Evolutionary conservation across 1,140 invertebrate species (phyloP), one percentile per base, ranked within the genome.

Genomic region (Hestina assimilis): DNA sequence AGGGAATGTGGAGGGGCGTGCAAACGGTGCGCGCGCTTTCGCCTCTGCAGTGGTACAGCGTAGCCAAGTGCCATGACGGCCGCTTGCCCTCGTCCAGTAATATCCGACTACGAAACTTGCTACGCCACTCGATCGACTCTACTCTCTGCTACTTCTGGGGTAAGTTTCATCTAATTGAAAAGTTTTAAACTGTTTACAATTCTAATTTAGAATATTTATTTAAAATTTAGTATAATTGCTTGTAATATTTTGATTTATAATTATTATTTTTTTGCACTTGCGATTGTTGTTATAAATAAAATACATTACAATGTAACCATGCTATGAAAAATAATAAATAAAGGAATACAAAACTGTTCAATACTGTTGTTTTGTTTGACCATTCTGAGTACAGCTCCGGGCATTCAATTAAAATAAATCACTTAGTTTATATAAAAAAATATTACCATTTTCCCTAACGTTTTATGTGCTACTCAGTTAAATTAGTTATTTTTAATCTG

Each of bases 11-110:
- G 35, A 4, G 19, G 21, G 31, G 19, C 21, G 43, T 7, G 40
- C 12, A 53, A 24, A 47, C 50, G 47, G 28, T 52, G 51, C 55
- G 66, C 55, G 46, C 48, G 51, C 17, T 23, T 28, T 29, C 45
- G 15, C 24, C 46, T 47, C 45, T 35, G 47, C 58, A 52, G 35
- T 48, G 31, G 31, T 35, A 35, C 12, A 35, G 12, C 31, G 12
- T 14, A 12, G 31, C 9, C n/a, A n/a, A 15, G 31, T 15, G 43
- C n/a, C n/a, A n/a, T n/a, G n/a, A 23, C 26, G 33, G n/a, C 38
- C 55, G 55, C 52, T 33, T 26, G 28, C 35, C 21, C 43, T n/a
- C 24, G 43, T 15, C 26, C 15, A 23, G 23, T 38, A 12, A 26
- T 19, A 26, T n/a, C 12, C 11, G 4, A 28, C 43, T 46, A 46